Evolutionary conservation across 2,888 invertebrate genomes (phyloP).

Genomic region (Odontomyia ornata): DNA sequence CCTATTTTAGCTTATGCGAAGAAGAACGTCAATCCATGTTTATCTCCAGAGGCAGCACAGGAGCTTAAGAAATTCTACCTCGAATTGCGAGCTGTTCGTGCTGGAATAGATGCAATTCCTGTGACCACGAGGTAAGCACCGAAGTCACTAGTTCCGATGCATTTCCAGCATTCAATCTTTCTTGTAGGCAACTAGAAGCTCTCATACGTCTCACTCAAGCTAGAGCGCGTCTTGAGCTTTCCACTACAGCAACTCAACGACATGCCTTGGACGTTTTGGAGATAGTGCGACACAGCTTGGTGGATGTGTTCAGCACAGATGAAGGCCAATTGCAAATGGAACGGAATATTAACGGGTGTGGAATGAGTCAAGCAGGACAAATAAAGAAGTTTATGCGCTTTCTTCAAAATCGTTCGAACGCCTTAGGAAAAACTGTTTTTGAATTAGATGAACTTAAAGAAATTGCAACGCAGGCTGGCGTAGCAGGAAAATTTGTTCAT

Average conservation of each 20-base stretch:
- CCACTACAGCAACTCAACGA: slow-evolving; percentile 78
- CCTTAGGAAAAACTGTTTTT: slow-evolving; percentile 76
- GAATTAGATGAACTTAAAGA: slow-evolving; percentile 79
- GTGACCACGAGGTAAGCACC: slow-evolving; percentile 72
- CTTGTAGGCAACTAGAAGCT: slow-evolving; percentile 82
- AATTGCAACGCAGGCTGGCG: slow-evolving; percentile 72
- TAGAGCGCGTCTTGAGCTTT: slow-evolving; percentile 85
- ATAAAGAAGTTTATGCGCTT: slow-evolving; percentile 77
- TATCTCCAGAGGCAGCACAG: slow-evolving; percentile 76
- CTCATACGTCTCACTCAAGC: slow-evolving; percentile 87
- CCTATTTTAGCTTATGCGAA: slow-evolving; percentile 76
- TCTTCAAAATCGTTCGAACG: slow-evolving; percentile 73
- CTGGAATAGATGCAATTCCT: slow-evolving; percentile 75
- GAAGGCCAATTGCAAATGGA: slow-evolving; percentile 66
- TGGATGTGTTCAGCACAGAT: slow-evolving; percentile 79
- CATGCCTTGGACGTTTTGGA: slow-evolving; percentile 90
- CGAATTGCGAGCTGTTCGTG: slow-evolving; percentile 75
- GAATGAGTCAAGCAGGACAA: slow-evolving; percentile 75
- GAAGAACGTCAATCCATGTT: slow-evolving; percentile 83
- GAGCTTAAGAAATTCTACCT: slow-evolving; percentile 83
- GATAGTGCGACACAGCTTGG: slow-evolving; percentile 81
- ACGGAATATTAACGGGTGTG: slow-evolving; percentile 76
- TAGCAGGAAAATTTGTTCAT: slow-evolving; percentile 72
- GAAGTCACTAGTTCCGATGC: neutral
- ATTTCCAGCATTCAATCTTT: neutral